Percentiles rank a stretch among this genome's conserved stretches.
Evolutionary conservation across 2,797 vertebrate species (phyloP).

Genomic region (Gobionotothen gibberifrons): DNA sequence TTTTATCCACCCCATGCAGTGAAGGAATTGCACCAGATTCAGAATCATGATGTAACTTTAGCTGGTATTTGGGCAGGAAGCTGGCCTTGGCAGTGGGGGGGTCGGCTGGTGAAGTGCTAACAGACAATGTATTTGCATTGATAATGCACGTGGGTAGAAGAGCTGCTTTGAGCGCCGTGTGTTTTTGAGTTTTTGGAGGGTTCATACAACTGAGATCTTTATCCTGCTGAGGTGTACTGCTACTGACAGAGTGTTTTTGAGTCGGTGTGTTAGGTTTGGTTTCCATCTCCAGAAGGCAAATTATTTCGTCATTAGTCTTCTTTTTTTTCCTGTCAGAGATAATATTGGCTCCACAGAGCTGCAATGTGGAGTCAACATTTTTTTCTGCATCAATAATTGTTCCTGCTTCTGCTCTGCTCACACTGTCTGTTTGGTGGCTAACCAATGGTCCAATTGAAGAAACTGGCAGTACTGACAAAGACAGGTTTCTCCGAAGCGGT

Average conservation of each 20-base stretch:
- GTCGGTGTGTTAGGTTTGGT: slow-evolving; percentile 41
- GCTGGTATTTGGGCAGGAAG: slow-evolving; percentile 94
- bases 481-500: slow-evolving; percentile 60
- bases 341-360: slow-evolving; percentile 63
- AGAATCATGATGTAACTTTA: slow-evolving; percentile 86
- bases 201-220: slow-evolving; percentile 53
- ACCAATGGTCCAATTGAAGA: slow-evolving; percentile 41
- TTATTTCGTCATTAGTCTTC: slow-evolving; percentile 81
- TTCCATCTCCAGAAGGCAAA: slow-evolving; percentile 46
- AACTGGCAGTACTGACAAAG: slow-evolving; percentile 62
- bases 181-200: slow-evolving; percentile 56
- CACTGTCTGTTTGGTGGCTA: slow-evolving; percentile 30
- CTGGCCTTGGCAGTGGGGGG: slow-evolving; percentile 62
- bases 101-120: slow-evolving; percentile 34
- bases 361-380: slow-evolving; percentile 30
- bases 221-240: slow-evolving; percentile 41
- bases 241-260: slow-evolving; percentile 45
- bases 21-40: slow-evolving; percentile 43
- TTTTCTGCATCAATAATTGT: slow-evolving; percentile 32
- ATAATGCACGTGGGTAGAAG: slow-evolving; percentile 60
- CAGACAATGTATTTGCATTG: slow-evolving; percentile 56
- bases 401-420: slow-evolving; percentile 41
- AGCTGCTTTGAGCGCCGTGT: slow-evolving; percentile 55
- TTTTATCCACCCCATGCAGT: slow-evolving; percentile 23
- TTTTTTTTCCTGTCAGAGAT: slow-evolving; percentile 92